Percentiles rank a stretch among this genome's conserved stretches.
Conservation (phyloP, 2,888 invertebrate genomes). For the Ditylenchus weischeri region DNA sequence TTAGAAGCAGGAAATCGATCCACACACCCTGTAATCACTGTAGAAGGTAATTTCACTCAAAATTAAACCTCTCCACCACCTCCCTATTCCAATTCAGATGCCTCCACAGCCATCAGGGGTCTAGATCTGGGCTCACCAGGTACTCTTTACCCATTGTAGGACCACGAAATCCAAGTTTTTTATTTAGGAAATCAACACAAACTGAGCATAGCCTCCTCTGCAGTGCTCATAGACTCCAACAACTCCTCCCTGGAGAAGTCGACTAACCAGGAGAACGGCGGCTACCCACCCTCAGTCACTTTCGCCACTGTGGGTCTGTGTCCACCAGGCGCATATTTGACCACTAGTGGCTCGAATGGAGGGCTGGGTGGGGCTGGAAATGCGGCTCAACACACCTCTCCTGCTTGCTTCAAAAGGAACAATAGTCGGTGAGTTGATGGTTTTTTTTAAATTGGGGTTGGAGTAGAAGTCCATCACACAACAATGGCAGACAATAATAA, state of each 20-base stretch:
- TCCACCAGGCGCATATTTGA: conserved; percentile 16
- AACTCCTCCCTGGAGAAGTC: conserved; percentile 22
- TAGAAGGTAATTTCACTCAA: not conserved
- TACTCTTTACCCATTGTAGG: no score
- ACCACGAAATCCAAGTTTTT: not conserved
- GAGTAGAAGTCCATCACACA: no score
- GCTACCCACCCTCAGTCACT: conserved; percentile 7
- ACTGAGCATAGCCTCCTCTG: conserved; percentile 11
- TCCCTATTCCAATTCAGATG: not conserved
- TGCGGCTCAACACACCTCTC: not conserved
- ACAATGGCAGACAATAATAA: no score
- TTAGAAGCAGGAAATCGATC: conserved; percentile 17
- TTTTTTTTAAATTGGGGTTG: conserved; percentile 1
- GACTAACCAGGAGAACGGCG: conserved; percentile 17
- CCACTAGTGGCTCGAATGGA: conserved; percentile 37
- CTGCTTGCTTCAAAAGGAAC: conserved; percentile 19
- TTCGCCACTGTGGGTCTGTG: conserved; percentile 7
- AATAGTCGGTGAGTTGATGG: conserved; percentile 20
- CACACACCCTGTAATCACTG: conserved; percentile 23
- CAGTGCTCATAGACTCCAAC: conserved; percentile 22
- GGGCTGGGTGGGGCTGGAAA: not conserved
- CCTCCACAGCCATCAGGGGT: conserved; percentile 6
- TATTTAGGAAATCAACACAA: not conserved
- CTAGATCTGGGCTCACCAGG: conserved; percentile 15
- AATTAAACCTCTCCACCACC: not conserved